These are phyloP conservation scores for Bombus terrestris DNA, from an alignment of 1,140 invertebrate genomes.

Conservation along the genomic window DNA sequence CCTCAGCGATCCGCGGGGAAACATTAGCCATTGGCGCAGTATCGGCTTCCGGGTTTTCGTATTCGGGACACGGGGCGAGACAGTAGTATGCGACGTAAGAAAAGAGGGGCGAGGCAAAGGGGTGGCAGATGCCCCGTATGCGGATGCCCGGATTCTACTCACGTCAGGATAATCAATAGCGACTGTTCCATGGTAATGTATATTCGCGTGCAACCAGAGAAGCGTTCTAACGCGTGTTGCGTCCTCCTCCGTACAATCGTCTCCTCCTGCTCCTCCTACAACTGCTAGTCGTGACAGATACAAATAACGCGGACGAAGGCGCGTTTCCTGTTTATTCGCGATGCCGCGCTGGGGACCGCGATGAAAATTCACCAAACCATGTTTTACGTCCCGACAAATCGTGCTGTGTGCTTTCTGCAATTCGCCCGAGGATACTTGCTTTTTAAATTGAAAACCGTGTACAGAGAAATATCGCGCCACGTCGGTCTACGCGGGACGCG, in stretches of 20 bases:
- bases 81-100: slow-evolving; percentile 25
- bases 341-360: not conserved
- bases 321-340: slow-evolving; percentile 19
- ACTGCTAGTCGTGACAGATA: slow-evolving; percentile 2
- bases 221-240: slow-evolving; percentile 31
- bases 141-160: slow-evolving; percentile 59
- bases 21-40: slow-evolving; percentile 29
- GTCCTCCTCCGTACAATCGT: not conserved
- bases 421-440: not conserved
- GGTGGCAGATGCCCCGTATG: slow-evolving; percentile 37
- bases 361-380: slow-evolving; percentile 7
- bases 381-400: not conserved
- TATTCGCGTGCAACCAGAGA: slow-evolving; percentile 55
- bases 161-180: slow-evolving; percentile 70
- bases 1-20: not conserved
- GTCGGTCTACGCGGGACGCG: not conserved
- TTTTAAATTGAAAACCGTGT: slow-evolving; percentile 14
- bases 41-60: slow-evolving; percentile 12
- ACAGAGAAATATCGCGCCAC: not conserved
- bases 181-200: slow-evolving; percentile 63
- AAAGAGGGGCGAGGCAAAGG: not conserved
- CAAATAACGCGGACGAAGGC: slow-evolving; percentile 34
- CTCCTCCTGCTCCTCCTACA: not conserved
- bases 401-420: not conserved
- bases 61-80: slow-evolving; percentile 34